Conservation (phyloP, 2,888 invertebrate species). For the Aphidius colemani region DNA sequence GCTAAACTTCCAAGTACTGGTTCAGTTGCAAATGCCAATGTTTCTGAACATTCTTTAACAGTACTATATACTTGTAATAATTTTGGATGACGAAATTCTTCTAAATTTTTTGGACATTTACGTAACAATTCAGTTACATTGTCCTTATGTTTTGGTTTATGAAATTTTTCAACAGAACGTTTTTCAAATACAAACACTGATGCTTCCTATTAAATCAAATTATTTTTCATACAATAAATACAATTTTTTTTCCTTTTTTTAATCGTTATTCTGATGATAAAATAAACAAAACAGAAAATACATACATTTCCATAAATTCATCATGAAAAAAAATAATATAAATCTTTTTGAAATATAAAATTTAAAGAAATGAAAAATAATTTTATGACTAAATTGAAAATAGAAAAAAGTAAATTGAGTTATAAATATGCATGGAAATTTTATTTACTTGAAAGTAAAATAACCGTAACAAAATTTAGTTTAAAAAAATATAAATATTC, state of each 20-base stretch:
- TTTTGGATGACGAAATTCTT: slow-evolving; percentile 85
- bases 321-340: not conserved
- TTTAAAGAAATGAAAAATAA: too few species aligned
- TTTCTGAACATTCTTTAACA: slow-evolving; percentile 83
- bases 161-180: slow-evolving; percentile 86
- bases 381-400: not conserved
- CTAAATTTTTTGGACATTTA: slow-evolving; percentile 77
- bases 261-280: too few species aligned
- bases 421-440: not conserved
- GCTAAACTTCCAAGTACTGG: slow-evolving; percentile 87
- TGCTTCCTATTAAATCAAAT: slow-evolving; percentile 67
- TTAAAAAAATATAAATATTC: not conserved
- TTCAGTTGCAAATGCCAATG: slow-evolving; percentile 93
- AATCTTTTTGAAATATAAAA: not conserved
- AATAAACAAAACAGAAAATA: not conserved
- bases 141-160: slow-evolving; percentile 90
- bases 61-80: slow-evolving; percentile 64
- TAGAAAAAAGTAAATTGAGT: not conserved
- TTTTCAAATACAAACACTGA: slow-evolving; percentile 95
- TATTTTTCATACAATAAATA: slow-evolving; percentile 57
- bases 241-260: too few species aligned
- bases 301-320: not conserved
- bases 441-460: not conserved
- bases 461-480: not conserved
- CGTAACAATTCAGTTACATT: slow-evolving; percentile 88